Base-by-base conservation (phyloP, 2,888 invertebrate species). In the Subacronicta megacephala region DNA sequence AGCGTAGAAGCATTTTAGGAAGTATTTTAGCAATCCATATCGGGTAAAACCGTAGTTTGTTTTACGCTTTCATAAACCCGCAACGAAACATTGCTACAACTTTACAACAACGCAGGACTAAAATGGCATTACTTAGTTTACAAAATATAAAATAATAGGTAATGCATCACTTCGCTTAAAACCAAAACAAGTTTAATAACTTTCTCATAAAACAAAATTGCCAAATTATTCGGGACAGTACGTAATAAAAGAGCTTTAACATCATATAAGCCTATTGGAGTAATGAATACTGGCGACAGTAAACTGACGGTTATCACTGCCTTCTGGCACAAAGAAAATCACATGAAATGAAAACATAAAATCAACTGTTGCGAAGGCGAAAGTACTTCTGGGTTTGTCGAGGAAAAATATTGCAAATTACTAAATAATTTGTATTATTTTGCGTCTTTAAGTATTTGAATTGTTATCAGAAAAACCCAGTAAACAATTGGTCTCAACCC, bases 221-320 rank as follows among this genome's bases (percentile, higher is more conserved):
- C 52, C 58, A 7, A 47, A 55, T 66, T 62, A 61, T 71, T 71
- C 50, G 44, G 29, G 31, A 46, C 43, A 47, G 52, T 55, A 42
- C 38, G 41, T 53, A 58, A 71, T 66, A 53, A 71, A 61, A 50
- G 41, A 58, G 62, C 58, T 72, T 66, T 43, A 62, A 58, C 38
- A 60, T 60, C 47, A 56, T 54, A 53, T 60, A 62, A 66, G 67
- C 67, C 47, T 58, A 62, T 57, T 58, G 42, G 46, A 71, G 52
- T 58, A 71, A 71, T 72, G 57, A 75, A 74, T 62, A 62, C 59
- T 33, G 53, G 42, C 7, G 51, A 13, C 37, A 62, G 38, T 56
- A 56, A 45, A 72, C 47, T 53, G 43, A 26, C 15, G 43, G 44
- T 54, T 71, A 53, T 51, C 29, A 44, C 38, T 33, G 46, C 44